Conservation (phyloP, 2,888 invertebrate genomes). For the Acleris emargana region DNA sequence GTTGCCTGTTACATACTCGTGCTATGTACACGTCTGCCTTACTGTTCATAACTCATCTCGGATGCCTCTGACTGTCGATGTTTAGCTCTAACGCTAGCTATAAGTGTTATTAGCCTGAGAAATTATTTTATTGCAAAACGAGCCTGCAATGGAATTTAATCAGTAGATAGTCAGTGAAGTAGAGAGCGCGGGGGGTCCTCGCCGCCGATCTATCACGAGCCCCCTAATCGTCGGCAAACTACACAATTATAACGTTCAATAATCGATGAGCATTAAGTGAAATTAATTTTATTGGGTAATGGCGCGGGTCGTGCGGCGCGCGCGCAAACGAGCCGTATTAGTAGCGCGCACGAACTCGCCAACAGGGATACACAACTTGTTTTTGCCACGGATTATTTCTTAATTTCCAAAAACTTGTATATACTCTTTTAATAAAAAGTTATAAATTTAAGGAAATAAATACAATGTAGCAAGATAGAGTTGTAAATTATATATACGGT, state of each 20-base stretch:
- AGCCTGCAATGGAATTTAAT: conserved; percentile 15
- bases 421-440: too few relatives aligned
- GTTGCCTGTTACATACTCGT: conserved; percentile 46
- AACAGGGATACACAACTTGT: conserved; percentile 6
- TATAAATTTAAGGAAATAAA: too few relatives aligned
- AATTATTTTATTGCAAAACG: neutral
- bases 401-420: neutral
- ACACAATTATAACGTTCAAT: conserved; percentile 78
- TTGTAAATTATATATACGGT: too few relatives aligned
- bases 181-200: conserved; percentile 68
- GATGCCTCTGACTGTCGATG: conserved; percentile 38
- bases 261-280: conserved; percentile 81
- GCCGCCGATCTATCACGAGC: conserved; percentile 71
- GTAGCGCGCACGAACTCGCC: conserved; percentile 46
- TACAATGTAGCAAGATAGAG: too few relatives aligned
- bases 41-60: conserved; percentile 58
- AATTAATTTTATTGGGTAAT: conserved; percentile 82
- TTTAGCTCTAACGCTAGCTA: conserved; percentile 22
- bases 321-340: conserved; percentile 70
- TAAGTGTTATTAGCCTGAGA: conserved; percentile 5
- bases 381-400: neutral
- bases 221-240: conserved; percentile 65
- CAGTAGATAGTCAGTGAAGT: conserved; percentile 28
- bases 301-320: conserved; percentile 73
- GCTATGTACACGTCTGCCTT: conserved; percentile 67